A percentile compares a stretch with the other conserved stretches of the same genome.
phyloP scores from a whole-genome alignment of 2,888 invertebrate genomes.

The Morinoia aosen region DNA sequence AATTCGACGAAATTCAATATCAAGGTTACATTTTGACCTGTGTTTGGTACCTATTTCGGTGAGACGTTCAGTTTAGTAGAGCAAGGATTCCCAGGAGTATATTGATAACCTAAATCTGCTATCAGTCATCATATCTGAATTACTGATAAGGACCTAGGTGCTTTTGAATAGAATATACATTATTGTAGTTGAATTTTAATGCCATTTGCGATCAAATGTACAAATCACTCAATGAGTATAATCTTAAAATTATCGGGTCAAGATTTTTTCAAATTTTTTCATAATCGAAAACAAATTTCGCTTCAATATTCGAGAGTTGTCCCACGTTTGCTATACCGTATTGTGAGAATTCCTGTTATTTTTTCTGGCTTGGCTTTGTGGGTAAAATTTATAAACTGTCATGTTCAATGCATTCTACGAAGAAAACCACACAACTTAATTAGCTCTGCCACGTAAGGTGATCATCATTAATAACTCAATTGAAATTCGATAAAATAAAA shows the following conservation, averaged over 20 bases:
- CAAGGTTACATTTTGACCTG: no score
- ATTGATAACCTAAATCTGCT: neutral
- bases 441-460: no score
- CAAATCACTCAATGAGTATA: neutral
- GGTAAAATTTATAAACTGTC: neutral
- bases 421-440: neutral
- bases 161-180: neutral
- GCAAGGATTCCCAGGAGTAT: neutral
- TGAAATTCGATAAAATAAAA: no score
- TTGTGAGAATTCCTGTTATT: neutral
- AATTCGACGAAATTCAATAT: no score
- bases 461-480: no score
- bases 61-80: neutral
- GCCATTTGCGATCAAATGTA: neutral
- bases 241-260: neutral
- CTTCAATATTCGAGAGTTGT: neutral
- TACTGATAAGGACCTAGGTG: neutral
- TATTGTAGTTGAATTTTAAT: neutral
- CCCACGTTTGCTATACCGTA: neutral
- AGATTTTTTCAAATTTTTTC: neutral
- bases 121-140: neutral
- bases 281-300: neutral
- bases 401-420: neutral
- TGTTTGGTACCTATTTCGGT: neutral
- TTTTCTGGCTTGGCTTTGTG: neutral